Evolutionary conservation across 2,888 invertebrate species (phyloP), one percentile per base, ranked within the genome.

Genomic region (Agriopis marginaria): DNA sequence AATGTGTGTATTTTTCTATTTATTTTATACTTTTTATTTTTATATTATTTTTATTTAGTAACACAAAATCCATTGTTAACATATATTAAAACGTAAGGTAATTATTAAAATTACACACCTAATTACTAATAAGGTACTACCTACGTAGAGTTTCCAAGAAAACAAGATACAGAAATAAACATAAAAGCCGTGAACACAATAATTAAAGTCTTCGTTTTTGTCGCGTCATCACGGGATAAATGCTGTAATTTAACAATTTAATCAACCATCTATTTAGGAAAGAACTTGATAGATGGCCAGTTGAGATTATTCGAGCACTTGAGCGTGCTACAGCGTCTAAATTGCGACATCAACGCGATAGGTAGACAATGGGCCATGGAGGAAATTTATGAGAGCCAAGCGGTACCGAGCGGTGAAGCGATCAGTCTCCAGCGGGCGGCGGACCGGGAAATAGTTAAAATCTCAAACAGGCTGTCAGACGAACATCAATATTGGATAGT

Each of bases 241-340:
- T 73, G 77, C 77, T 80, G 85, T 83, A 84, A 88, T 89, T 89
- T 86, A 88, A 84, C 86, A 88, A 86, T 87, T 88, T 89, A 89
- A 90, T 88, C 87, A 89, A 82, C 85, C 82, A 89, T 89, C 86
- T 87, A 87, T 90, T 88, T 84, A 76, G 79, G 76, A 81, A 85
- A 86, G 85, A 86, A 86, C 86, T 86, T 89, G 91, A 92, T 89
- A 82, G 88, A 92, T 89, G 82, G 82, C 84, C 84, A 82, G 82
- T 77, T 79, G 84, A 83, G 82, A 85, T 87, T 89, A 89, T 89
- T 87, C 88, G 82, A 88, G 78, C 79, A 86, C 80, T 80, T 81
- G 82, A 83, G 79, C 79, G 79, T 79, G 79, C 80, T 82, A 82
- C 79, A 82, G 79, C 80, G 76, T 78, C 81, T 86, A 87, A 88